Evolutionary conservation across 2,797 vertebrate species (phyloP), one percentile per base, ranked within the genome.

Genomic region (Setipinna tenuifilis): DNA sequence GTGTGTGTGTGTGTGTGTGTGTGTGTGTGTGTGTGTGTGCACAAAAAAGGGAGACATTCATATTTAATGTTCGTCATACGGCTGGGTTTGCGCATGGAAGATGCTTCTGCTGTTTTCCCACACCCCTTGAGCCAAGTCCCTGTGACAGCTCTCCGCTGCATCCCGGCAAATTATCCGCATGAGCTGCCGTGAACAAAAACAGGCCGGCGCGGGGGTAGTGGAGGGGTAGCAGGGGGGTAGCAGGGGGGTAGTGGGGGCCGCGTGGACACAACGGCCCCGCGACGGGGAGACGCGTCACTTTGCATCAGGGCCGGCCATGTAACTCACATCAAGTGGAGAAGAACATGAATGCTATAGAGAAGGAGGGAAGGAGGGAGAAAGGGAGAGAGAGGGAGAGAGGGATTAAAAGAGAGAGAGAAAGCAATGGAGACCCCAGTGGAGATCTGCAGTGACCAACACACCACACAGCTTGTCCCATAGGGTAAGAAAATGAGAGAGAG

Each of bases 51-150:
- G 92, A 93, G 88, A 94, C 91, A 93, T 95, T 94, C 94, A 95
- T 95, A 94, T 95, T 95, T 95, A 94, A 95, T 95, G 94, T 90
- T 93, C 93, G 91, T 95, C 93, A 94, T 94, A 93, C 91, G 92
- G 92, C 93, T 91, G 93, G 90, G 91, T 93, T 91, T 92, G 91
- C 93, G 93, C 93, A 92, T 91, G 92, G 94, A 95, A 94, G 95
- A 95, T 89, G 92, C 93, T 93, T 91, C 93, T 94, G 94, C 93
- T 95, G 93, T 95, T 95, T 95, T 94, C 95, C 95, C 94, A 94
- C 94, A 95, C 90, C 95, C 95, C 94, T 95, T 95, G 94, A 96
- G 94, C 95, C 95, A 95, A 96, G 94, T 95, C 93, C 95, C 94
- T 94, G 92, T 95, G 95, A 96, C 95, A 95, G 94, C 94, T 93